Evolutionary conservation across 2,888 invertebrate species (phyloP).

Genomic region (Caenorhabditis panamensis): DNA sequence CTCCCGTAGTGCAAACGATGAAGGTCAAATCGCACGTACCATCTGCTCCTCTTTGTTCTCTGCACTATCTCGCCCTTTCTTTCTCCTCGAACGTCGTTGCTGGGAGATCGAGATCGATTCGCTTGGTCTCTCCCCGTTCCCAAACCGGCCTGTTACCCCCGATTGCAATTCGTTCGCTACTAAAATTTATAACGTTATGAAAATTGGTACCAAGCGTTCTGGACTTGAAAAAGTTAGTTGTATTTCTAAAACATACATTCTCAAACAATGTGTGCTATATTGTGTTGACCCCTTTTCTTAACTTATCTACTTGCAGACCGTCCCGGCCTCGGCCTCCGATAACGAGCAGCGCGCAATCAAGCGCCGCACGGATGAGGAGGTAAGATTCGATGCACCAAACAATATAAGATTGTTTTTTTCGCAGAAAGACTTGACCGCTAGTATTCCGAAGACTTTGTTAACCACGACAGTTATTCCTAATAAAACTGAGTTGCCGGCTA

Average conservation of each 20-base stretch:
- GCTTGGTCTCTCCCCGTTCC: background rate
- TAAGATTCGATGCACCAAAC: slow-evolving; percentile 6
- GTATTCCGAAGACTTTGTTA: slow-evolving; percentile 28
- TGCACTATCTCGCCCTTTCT: background rate
- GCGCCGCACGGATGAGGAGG: slow-evolving; percentile 68
- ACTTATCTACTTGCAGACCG: slow-evolving; percentile 31
- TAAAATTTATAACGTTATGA: background rate
- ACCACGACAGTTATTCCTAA: slow-evolving; percentile 31
- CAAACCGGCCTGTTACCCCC: background rate
- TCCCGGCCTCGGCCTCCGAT: slow-evolving; percentile 24
- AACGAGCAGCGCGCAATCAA: slow-evolving; percentile 61
- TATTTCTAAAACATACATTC: background rate
- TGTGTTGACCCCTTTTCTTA: background rate
- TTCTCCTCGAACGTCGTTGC: background rate
- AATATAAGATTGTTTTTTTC: background rate
- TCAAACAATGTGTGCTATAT: too few relatives aligned
- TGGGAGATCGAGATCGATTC: background rate
- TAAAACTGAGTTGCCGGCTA: slow-evolving; percentile 13
- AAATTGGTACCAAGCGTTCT: background rate
- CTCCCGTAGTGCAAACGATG: background rate
- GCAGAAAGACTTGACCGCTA: slow-evolving; percentile 32
- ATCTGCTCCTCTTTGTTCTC: background rate
- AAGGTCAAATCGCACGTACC: background rate
- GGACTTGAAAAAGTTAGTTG: background rate
- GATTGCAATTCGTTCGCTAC: background rate